Evolutionary conservation across 2,113 vertebrate species (phyloP).

Genomic region (Paramormyrops kingsleyae): DNA sequence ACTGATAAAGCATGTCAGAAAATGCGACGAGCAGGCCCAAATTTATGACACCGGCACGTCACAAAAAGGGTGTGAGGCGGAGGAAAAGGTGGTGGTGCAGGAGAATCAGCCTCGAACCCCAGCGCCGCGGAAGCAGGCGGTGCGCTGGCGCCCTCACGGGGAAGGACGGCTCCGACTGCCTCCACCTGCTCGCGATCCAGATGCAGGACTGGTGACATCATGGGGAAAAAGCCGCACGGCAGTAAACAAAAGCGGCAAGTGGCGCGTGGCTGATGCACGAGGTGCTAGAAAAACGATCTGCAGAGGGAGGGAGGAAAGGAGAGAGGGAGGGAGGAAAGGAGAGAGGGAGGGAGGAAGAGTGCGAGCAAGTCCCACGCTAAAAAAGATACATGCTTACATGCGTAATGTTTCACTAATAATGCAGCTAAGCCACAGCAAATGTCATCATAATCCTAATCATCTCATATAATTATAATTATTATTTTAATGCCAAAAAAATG

Average conservation of each 20-base stretch:
- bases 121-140: background rate
- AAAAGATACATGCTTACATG: background rate
- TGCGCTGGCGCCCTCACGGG: background rate
- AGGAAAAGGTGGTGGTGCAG: background rate
- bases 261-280: background rate
- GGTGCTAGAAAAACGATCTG: background rate
- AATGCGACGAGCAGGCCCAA: background rate
- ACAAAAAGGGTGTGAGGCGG: background rate
- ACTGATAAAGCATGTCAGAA: background rate
- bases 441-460: background rate
- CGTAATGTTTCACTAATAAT: background rate
- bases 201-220: slow-evolving; percentile 27
- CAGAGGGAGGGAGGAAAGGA: background rate
- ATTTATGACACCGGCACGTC: background rate
- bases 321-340: background rate
- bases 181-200: slow-evolving; percentile 5
- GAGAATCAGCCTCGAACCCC: background rate
- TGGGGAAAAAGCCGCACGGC: slow-evolving; percentile 20
- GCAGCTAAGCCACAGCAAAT: background rate
- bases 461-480: background rate
- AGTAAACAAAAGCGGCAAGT: slow-evolving; percentile 18
- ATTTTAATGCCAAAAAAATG: background rate
- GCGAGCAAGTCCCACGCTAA: background rate
- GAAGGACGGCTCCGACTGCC: too few relatives aligned
- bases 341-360: background rate